Conservation (phyloP, 2,888 invertebrate species). For the Abrostola tripartita region DNA sequence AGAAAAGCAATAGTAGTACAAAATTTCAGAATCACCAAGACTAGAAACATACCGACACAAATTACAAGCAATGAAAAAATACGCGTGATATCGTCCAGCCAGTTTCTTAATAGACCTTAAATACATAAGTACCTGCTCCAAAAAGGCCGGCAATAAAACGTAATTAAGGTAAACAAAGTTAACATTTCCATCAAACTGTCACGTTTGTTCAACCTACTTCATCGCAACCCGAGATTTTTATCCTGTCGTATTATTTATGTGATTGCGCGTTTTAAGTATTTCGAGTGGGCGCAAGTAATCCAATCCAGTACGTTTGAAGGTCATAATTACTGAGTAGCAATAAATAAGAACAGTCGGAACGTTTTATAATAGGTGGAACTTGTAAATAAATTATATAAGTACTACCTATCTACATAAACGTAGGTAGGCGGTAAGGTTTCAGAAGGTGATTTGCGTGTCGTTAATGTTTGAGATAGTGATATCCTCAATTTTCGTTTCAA, state of each 20-base stretch:
- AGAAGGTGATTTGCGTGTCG: constrained; percentile 21
- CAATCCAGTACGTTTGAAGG: constrained; percentile 61
- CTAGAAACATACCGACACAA: no score
- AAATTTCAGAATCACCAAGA: no score
- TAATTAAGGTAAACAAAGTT: constrained; percentile 5
- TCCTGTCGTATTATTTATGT: constrained; percentile 58
- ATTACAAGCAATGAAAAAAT: no score
- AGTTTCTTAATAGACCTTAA: neutral
- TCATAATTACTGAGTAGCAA: constrained; percentile 63
- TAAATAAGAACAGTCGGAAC: constrained; percentile 61
- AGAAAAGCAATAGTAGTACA: no score
- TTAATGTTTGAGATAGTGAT: constrained; percentile 7
- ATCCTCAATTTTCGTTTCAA: neutral
- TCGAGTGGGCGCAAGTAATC: constrained; percentile 64
- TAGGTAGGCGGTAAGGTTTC: constrained; percentile 35
- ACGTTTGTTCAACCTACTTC: constrained; percentile 24
- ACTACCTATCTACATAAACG: constrained; percentile 43
- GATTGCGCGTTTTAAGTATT: constrained; percentile 54
- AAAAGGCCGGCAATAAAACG: constrained; percentile 4
- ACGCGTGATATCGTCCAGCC: no score
- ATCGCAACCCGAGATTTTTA: constrained; percentile 47
- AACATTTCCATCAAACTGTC: constrained; percentile 26
- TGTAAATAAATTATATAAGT: constrained; percentile 46
- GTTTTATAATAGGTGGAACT: constrained; percentile 47
- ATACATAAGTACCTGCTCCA: neutral